phyloP scores from a whole-genome alignment of 2,797 vertebrate genomes.

The Mormyrus proboscirostris region DNA sequence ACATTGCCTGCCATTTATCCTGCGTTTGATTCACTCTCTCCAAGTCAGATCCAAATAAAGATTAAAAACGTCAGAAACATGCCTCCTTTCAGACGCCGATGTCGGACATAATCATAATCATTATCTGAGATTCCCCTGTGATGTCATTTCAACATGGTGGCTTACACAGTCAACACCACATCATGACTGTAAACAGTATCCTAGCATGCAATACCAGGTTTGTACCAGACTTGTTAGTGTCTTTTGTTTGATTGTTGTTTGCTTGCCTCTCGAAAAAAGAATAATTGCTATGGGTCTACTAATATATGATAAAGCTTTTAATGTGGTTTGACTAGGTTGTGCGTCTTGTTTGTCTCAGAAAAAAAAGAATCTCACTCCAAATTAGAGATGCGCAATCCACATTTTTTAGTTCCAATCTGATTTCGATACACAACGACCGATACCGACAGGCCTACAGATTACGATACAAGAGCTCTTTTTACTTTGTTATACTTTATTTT shows the following conservation, averaged over 20 bases:
- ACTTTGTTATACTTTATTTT: too few species aligned
- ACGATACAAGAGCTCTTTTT: too few species aligned
- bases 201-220: not conserved
- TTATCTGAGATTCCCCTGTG: not conserved
- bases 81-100: too few species aligned
- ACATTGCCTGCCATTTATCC: not conserved
- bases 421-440: too few species aligned
- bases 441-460: too few species aligned
- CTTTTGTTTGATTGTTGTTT: not conserved
- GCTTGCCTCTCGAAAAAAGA: not conserved
- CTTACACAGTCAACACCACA: not conserved
- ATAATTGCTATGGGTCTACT: not conserved
- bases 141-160: not conserved
- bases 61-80: too few species aligned
- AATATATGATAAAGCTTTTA: not conserved
- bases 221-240: not conserved
- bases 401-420: too few species aligned
- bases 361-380: not conserved
- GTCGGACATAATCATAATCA: too few species aligned
- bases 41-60: too few species aligned
- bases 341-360: not conserved
- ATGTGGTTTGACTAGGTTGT: not conserved
- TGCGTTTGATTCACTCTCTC: too few species aligned
- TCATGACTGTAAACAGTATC: not conserved
- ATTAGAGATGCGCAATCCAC: not conserved